Base-by-base conservation (phyloP, 2,113 vertebrate species). In the Gracilinanus agilis region DNA sequence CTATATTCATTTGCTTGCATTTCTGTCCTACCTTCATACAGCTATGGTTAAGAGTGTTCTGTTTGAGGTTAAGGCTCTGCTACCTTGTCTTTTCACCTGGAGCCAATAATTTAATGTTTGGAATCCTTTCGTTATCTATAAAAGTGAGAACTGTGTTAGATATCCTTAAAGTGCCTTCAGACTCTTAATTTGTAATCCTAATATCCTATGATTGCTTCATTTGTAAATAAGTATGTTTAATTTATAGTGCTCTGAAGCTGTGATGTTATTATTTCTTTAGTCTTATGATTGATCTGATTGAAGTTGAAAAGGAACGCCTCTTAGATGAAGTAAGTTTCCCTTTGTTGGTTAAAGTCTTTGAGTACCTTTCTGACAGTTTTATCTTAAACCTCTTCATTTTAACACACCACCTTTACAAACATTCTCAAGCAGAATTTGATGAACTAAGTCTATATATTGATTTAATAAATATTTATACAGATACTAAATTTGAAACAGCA, bases 231-330 rank as follows among this genome's bases (percentile, higher is more conserved):
- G 44, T 96, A 27, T 91, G 27, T 90, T 92, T 94, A 16, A 90
- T 49, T 53, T 10, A 13, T 92, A 95, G 1, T 94, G 95, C 53
- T 29, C 93, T 98, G 93, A 98, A 97, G 89, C n/a, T 54, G 61
- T 9, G 54, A 0, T 94, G 2, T 95, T 93, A 44, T 44, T 95
- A 94, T 98, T 95, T 93, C 91, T 97, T 13, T 96, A 99, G 99
- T 95, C 97, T 99, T 92, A 96, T 94, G 96, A 98, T 99, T 93
- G 98, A 99, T 96, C 75, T 99, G 90, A 96, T 92, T 34, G 99
- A 99, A 97, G 97, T 99, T 5, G 98, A 99, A 97, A 99, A 99
- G 97, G 99, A 99, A 13, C 98, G 98, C 97, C 98, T 98, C 91
- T 98, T 99, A 16, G 99, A 99, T 90, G 98, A 99, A 99, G 99